phyloP scores from a whole-genome alignment of 2,888 invertebrate species.

The Smittia aterrima region DNA sequence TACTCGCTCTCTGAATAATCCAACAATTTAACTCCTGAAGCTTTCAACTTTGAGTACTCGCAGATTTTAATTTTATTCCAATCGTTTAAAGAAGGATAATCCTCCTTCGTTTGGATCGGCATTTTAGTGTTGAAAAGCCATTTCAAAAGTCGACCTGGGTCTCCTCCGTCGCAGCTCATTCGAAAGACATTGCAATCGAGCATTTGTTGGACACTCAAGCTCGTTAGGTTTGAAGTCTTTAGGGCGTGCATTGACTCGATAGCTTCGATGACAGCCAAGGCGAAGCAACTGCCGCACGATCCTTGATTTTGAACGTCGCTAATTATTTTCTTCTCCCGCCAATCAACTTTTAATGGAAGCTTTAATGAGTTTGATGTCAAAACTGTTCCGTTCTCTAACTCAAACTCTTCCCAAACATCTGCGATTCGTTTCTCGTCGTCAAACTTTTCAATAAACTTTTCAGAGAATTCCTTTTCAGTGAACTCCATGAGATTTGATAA shows the following conservation, averaged over 20 bases:
- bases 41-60: background rate
- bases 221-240: slow-evolving; percentile 60
- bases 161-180: slow-evolving; percentile 76
- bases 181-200: slow-evolving; percentile 79
- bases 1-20: background rate
- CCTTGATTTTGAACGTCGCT: slow-evolving; percentile 59
- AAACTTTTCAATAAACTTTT: no score
- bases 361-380: background rate
- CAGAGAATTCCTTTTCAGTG: no score
- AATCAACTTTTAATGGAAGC: background rate
- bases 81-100: background rate
- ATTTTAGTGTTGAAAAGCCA: slow-evolving; percentile 58
- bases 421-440: no score
- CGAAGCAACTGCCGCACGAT: slow-evolving; percentile 83
- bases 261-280: slow-evolving; percentile 73
- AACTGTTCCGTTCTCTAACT: background rate
- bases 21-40: background rate
- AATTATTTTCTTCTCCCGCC: slow-evolving; percentile 48
- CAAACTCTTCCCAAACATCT: background rate
- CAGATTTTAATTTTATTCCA: background rate
- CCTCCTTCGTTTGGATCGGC: no score
- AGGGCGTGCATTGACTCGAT: slow-evolving; percentile 76
- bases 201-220: slow-evolving; percentile 66
- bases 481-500: no score
- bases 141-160: slow-evolving; percentile 70